Base-by-base conservation (phyloP, 2,113 vertebrate species). In the Puffinus mauretanicus region DNA sequence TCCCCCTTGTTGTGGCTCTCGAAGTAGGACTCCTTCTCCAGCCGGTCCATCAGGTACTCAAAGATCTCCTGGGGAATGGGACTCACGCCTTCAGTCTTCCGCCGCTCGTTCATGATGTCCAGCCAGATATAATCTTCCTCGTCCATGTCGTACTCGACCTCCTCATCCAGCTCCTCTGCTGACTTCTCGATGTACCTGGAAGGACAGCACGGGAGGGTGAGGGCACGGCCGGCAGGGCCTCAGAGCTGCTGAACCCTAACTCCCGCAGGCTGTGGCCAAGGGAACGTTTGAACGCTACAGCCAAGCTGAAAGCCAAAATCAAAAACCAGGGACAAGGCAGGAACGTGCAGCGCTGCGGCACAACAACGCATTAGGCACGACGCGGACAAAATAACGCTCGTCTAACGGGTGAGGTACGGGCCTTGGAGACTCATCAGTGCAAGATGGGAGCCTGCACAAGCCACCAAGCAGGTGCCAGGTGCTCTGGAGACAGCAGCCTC, bases 81-180 rank as follows among this genome's bases (percentile, higher is more conserved):
- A 17, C 99, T 99, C 89, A 99, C 99, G 0, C 99, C 99, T 49
- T 99, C 99, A 0, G 98, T 98, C 97, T 99, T 99, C 83, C 99
- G 98, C 58, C 99, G 98, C 97, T 99, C 99, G 0, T 99, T 99
- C 99, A 99, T 99, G 96, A 99, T 99, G 96, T 99, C 99, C 70
- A 99, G 98, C 99, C 99, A 99, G 97, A 99, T 99, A 95, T 99
- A 99, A 96, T 99, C 99, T 93, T 99, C 99, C 95, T 99, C 99
- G 2, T 99, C 99, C 86, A 99, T 99, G 96, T 99, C 99, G 0
- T 99, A 99, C 97, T 99, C 99, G 15, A 99, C 99, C 91, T 99
- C 99, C 94, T 99, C 99, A 30, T 99, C 99, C 96, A 99, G 98
- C 97, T 99, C 99, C 92, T 99, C 99, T 10, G 99, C 99, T 0